A percentile compares a stretch with the other conserved stretches of the same genome.
Evolutionary conservation across 2,113 vertebrate species (phyloP).

Genomic region (Sapayoa aenigma): DNA sequence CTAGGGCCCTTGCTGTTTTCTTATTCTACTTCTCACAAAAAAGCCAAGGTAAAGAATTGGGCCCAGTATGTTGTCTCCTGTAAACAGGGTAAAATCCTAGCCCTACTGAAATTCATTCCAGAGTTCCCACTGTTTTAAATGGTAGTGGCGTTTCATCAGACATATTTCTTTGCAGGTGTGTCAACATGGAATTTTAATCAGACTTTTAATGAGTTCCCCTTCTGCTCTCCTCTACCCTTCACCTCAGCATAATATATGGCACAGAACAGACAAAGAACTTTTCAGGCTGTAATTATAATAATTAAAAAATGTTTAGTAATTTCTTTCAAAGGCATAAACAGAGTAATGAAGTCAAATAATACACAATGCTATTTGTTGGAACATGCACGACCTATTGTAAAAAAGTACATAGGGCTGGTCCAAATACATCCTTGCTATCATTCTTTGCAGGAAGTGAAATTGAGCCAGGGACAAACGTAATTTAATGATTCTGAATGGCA

Average conservation of each 20-base stretch:
- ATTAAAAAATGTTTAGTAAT: constrained; percentile 46
- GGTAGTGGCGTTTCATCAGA: not conserved
- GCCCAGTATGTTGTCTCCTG: not conserved
- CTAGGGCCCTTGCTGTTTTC: not conserved
- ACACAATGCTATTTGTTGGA: constrained; percentile 57
- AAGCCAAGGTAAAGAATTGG: not conserved
- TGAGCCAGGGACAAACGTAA: constrained; percentile 51
- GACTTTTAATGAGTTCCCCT: constrained; percentile 46
- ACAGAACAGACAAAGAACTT: constrained; percentile 41
- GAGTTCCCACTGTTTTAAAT: not conserved
- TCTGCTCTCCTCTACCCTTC: constrained; percentile 49
- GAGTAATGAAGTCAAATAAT: constrained; percentile 21
- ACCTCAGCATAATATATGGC: constrained; percentile 22
- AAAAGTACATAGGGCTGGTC: constrained; percentile 50
- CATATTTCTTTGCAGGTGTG: constrained; percentile 26
- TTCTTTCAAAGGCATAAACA: constrained; percentile 55
- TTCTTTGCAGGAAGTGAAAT: constrained; percentile 58
- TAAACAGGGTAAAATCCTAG: not conserved
- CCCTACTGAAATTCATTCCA: not conserved
- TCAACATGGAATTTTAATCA: constrained; percentile 55
- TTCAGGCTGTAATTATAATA: constrained; percentile 30
- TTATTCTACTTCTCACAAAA: not conserved
- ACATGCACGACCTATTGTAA: constrained; percentile 38
- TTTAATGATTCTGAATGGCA: not conserved
- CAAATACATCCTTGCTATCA: constrained; percentile 60